Evolutionary conservation across 2,797 vertebrate species (phyloP).

Genomic region (Synaphobranchus kaupii): DNA sequence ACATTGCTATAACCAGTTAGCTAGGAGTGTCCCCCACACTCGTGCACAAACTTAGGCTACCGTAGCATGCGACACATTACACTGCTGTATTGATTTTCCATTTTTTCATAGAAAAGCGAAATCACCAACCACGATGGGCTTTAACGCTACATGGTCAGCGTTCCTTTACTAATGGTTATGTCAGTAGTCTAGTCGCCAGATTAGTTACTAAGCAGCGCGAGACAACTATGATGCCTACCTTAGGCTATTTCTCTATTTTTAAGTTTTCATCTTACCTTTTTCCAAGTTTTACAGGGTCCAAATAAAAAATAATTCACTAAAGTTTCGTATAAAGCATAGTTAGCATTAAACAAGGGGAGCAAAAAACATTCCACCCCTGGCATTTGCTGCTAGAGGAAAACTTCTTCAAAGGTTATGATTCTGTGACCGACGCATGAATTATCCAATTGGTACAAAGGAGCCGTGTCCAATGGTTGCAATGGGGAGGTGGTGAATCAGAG

Average conservation of each 20-base stretch:
- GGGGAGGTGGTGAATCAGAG: constrained; percentile 10
- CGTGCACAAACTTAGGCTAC: background rate
- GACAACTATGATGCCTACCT: background rate
- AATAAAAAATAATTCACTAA: constrained; percentile 34
- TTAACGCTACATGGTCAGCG: background rate
- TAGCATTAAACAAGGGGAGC: constrained; percentile 59
- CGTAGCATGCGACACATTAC: background rate
- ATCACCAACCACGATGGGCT: background rate
- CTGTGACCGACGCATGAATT: constrained; percentile 47
- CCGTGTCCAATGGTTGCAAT: background rate
- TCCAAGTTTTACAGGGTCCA: constrained; percentile 13
- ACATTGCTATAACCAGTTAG: background rate
- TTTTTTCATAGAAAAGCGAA: background rate
- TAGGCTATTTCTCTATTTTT: background rate
- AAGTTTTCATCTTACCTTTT: constrained; percentile 60
- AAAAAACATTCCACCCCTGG: background rate
- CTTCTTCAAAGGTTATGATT: background rate
- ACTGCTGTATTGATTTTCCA: background rate
- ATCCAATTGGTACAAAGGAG: constrained; percentile 48
- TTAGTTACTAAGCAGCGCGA: background rate
- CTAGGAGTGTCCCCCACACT: background rate
- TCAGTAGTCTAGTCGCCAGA: background rate
- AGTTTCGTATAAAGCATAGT: constrained; percentile 43
- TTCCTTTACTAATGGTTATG: background rate
- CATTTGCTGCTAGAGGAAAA: constrained; percentile 21